Base-by-base conservation (phyloP, 2,113 vertebrate genomes). In the Guaruba guarouba region DNA sequence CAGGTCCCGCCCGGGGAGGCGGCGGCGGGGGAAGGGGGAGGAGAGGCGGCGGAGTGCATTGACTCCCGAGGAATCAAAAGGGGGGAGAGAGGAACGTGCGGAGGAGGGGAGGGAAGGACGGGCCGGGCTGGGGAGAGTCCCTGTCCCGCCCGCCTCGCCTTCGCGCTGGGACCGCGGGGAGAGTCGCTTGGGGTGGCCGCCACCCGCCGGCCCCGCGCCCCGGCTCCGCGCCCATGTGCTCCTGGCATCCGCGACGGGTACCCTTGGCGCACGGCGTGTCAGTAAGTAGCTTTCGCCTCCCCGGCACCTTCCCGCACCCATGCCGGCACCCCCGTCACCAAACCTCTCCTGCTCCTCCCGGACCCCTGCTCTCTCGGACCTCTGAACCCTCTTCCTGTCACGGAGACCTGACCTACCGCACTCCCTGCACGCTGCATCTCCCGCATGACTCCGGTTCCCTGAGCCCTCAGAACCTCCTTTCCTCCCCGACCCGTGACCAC, bases 1-100 rank as follows among this genome's bases (percentile, higher is more conserved):
- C 94, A 66, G 55, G 89, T 82, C 76, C 92, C 92, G 89, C 83
- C 90, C 52, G 78, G 87, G 43, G 82, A 82, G 95, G 92, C 79
- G 86, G 92, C 2, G 77, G 86, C 76, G 46, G 77, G 29, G 19
- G 11, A 57, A 66, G 92, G 78, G 84, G 80, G 93, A 52, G 85
- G 85, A 93, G 92, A 80, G 51, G 85, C 85, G 49, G 71, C 19
- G 57, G 51, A 80, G 89, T 9, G 89, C 52, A 9, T 48, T 75
- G 86, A 73, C 51, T 86, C 63, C 89, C n/a, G 77, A 48, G 70
- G 81, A 86, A 82, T 86, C 88, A 41, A 54, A 66, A 71, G 9
- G 3, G 27, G 17, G 24, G 44, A 51, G 88, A 90, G 83, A 84
- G 74, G 63, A 93, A 43, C 83, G 94, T 66, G 87, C 41, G 44